Percentiles rank a stretch among this genome's conserved stretches.
Evolutionary conservation across 2,113 vertebrate genomes (phyloP).

Genomic region (Epinephelus moara): DNA sequence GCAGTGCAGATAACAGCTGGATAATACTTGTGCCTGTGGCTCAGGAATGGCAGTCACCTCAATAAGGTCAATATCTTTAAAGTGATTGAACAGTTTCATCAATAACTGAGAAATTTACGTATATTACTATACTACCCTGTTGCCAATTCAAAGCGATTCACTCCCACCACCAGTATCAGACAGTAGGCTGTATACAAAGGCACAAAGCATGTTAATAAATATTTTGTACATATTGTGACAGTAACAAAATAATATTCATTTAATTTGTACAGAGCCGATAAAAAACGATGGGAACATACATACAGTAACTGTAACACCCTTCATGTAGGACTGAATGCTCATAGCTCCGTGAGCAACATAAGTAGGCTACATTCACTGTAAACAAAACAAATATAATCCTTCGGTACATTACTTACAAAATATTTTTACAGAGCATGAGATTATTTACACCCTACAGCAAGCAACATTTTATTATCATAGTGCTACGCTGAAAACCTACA

Average conservation of each 20-base stretch:
- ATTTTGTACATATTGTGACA: conserved; percentile 59
- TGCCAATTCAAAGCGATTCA: conserved; percentile 35
- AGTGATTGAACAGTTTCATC: conserved; percentile 33
- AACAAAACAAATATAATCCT: conserved; percentile 65
- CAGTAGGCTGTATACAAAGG: conserved; percentile 59
- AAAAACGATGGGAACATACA: conserved; percentile 66
- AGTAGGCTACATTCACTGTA: conserved; percentile 58
- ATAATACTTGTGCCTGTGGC: conserved; percentile 64
- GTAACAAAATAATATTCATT: conserved; percentile 70
- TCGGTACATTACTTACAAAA: conserved; percentile 68
- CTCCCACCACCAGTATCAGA: conserved; percentile 55
- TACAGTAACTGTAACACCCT: conserved; percentile 45
- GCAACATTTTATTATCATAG: conserved; percentile 24
- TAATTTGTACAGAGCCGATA: conserved; percentile 62
- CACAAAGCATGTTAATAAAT: conserved; percentile 76
- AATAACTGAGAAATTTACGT: conserved; percentile 25
- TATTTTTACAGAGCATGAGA: conserved; percentile 54
- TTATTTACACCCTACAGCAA: conserved; percentile 64
- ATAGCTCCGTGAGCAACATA: conserved; percentile 30
- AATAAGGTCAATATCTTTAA: conserved; percentile 20
- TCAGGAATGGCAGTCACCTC: conserved; percentile 71
- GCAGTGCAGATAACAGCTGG: conserved; percentile 58
- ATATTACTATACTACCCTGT: conserved; percentile 29
- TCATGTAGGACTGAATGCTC: conserved; percentile 26
- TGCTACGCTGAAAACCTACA: conserved; percentile 27